Evolutionary conservation across 2,888 invertebrate species (phyloP).

Genomic region (Xanthorhoe designata): DNA sequence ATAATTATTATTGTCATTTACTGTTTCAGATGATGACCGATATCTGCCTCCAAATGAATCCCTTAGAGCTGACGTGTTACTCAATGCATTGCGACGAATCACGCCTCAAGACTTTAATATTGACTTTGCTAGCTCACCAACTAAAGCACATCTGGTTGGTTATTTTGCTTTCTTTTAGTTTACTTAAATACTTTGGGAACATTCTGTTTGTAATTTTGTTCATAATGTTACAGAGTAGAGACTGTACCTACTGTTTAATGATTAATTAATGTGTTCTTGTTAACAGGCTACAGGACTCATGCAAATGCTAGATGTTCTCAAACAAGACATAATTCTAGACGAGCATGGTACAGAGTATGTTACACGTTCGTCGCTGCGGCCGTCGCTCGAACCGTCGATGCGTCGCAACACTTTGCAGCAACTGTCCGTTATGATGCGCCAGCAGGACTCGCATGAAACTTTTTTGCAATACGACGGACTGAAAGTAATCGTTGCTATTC

Average conservation of each 20-base stretch:
- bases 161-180: no score
- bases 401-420: constrained; percentile 89
- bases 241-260: background rate
- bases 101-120: constrained; percentile 73
- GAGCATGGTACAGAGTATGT: constrained; percentile 60
- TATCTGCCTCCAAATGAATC: constrained; percentile 76
- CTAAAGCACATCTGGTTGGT: constrained; percentile 69
- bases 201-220: no score
- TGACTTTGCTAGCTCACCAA: constrained; percentile 62
- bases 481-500: constrained; percentile 69
- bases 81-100: constrained; percentile 69
- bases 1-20: background rate
- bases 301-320: constrained; percentile 77
- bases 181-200: no score
- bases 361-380: constrained; percentile 47
- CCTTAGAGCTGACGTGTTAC: constrained; percentile 71
- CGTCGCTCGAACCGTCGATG: constrained; percentile 87
- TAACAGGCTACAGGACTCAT: constrained; percentile 68
- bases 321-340: constrained; percentile 72
- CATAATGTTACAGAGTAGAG: no score
- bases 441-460: constrained; percentile 85
- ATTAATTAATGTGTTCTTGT: background rate
- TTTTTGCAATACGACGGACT: constrained; percentile 87
- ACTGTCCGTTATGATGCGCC: constrained; percentile 88
- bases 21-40: constrained; percentile 67